These are phyloP conservation scores for Drosophila yooni DNA, from an alignment of 2,888 invertebrate species.

Conservation along the genomic window DNA sequence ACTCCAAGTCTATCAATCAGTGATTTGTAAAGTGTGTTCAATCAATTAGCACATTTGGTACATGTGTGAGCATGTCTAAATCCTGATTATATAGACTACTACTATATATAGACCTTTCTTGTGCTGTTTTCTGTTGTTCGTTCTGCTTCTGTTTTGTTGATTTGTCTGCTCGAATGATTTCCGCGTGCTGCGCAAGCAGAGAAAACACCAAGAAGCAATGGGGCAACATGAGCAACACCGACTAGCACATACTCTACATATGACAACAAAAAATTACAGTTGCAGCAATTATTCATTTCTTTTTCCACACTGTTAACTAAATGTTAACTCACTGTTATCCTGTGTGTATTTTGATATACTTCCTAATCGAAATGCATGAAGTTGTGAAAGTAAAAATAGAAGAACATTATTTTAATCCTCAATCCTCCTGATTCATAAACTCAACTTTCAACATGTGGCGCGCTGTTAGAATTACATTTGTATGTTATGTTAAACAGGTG, in stretches of 20 bases:
- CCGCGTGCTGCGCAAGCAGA: slow-evolving; percentile 67
- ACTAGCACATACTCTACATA: slow-evolving; percentile 15
- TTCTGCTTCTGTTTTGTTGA: slow-evolving; percentile 9
- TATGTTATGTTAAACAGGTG: neutral
- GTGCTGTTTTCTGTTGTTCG: slow-evolving; percentile 8
- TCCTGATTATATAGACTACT: slow-evolving; percentile 14
- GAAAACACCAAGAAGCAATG: slow-evolving; percentile 27
- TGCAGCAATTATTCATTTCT: neutral
- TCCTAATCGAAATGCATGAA: neutral
- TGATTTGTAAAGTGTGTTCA: slow-evolving; percentile 27
- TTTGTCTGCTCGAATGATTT: slow-evolving; percentile 49
- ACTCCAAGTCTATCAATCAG: slow-evolving; percentile 58
- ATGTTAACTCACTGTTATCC: neutral
- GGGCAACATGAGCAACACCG: neutral
- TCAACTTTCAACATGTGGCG: no score
- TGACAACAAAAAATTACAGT: neutral
- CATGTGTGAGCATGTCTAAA: neutral
- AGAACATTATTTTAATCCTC: neutral
- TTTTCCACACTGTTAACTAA: neutral
- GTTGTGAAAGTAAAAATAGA: neutral
- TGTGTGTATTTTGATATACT: neutral
- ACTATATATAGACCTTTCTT: slow-evolving; percentile 34
- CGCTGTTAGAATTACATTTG: neutral
- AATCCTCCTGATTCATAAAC: no score
- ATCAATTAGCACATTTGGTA: slow-evolving; percentile 44